Percentiles rank a stretch among this genome's conserved stretches.
Conservation (phyloP, 2,888 invertebrate species). For the Drosophila pseudotakahashii region DNA sequence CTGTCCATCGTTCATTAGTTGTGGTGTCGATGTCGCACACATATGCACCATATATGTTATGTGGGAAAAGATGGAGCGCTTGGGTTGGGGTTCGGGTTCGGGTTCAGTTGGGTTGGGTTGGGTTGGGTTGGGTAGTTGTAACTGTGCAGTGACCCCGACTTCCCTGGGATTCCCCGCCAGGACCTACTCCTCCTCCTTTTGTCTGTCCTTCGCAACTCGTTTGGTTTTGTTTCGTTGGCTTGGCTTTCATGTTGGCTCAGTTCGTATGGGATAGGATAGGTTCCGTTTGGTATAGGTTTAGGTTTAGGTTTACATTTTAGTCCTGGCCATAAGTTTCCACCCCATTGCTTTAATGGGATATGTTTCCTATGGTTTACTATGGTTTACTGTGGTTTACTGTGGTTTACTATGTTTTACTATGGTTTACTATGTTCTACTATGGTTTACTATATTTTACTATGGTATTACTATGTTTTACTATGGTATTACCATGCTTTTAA, state of each 20-base stretch:
- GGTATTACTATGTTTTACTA: no score
- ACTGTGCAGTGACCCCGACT: conserved; percentile 44
- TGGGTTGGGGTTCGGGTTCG: not conserved
- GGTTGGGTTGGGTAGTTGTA: not conserved
- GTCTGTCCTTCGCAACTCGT: conserved; percentile 18
- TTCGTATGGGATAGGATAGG: conserved; percentile 27
- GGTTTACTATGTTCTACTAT: no score
- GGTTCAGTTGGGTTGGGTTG: no score
- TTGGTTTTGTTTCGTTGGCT: conserved; percentile 21
- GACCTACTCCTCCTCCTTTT: not conserved
- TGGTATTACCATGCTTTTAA: no score
- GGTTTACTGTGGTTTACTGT: no score
- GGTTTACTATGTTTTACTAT: no score
- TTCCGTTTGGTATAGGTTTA: conserved; percentile 13
- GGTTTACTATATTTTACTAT: no score
- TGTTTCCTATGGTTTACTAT: no score
- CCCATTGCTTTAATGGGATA: no score
- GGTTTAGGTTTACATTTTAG: conserved; percentile 21
- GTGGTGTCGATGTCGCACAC: conserved; percentile 36
- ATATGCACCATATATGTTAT: not conserved
- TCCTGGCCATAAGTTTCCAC: conserved; percentile 10
- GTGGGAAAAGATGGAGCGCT: not conserved
- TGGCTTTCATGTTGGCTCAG: conserved; percentile 14
- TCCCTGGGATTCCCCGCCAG: conserved; percentile 11
- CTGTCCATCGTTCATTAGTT: conserved; percentile 36